These are phyloP conservation scores for Cyprinodon brontotheroides DNA, from an alignment of 2,113 vertebrate species.

Conservation along the genomic window DNA sequence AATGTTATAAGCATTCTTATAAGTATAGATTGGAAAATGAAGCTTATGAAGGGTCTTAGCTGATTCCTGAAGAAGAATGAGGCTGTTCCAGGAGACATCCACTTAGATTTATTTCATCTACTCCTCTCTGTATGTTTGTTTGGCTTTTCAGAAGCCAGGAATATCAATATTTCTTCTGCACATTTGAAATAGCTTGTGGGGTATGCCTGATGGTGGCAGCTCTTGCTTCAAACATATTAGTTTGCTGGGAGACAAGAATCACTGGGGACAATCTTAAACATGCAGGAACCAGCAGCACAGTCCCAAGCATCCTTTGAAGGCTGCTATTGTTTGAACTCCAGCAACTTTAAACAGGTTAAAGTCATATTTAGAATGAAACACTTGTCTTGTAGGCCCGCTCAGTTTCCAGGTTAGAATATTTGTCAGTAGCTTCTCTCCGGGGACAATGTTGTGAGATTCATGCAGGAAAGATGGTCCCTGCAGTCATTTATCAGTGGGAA, in stretches of 20 bases:
- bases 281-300: conserved; percentile 55
- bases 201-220: conserved; percentile 72
- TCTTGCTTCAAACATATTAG: conserved; percentile 80
- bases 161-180: conserved; percentile 76
- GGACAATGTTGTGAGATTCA: conserved; percentile 39
- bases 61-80: conserved; percentile 60
- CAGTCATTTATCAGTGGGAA: conserved; percentile 65
- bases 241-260: conserved; percentile 66
- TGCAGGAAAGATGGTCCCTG: conserved; percentile 53
- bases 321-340: conserved; percentile 68
- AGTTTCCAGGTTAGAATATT: conserved; percentile 57
- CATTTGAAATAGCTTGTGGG: conserved; percentile 79
- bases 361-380: conserved; percentile 69
- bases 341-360: conserved; percentile 75
- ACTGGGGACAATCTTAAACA: conserved; percentile 71
- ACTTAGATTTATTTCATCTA: conserved; percentile 32
- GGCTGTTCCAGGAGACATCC: conserved; percentile 63
- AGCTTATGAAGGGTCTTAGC: conserved; percentile 62
- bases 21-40: conserved; percentile 29
- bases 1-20: conserved; percentile 1
- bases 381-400: conserved; percentile 45
- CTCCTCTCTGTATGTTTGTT: conserved; percentile 41
- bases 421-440: conserved; percentile 59
- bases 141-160: conserved; percentile 75
- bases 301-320: conserved; percentile 71